Percentiles rank a stretch among this genome's conserved stretches.
Conservation (phyloP, 2,797 vertebrate species). For the Melanotaenia parkinsoni region DNA sequence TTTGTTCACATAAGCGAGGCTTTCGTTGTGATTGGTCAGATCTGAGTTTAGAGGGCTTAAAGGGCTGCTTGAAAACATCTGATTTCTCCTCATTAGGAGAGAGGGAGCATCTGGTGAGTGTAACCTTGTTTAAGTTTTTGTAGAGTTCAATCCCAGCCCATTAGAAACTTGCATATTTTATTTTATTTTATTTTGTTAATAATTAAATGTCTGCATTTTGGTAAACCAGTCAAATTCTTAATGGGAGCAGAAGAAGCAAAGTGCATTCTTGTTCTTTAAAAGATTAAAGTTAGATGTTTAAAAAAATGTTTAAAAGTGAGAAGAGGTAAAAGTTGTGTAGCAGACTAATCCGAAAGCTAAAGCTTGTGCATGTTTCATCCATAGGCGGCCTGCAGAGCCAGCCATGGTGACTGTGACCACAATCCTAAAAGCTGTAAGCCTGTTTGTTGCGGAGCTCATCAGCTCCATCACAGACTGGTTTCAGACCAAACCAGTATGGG, state of each 20-base stretch:
- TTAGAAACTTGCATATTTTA: background rate
- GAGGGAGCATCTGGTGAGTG: slow-evolving; percentile 59
- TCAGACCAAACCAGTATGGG: slow-evolving; percentile 70
- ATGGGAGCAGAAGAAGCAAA: background rate
- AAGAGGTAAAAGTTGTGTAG: background rate
- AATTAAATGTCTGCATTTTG: background rate
- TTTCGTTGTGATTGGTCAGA: slow-evolving; percentile 60
- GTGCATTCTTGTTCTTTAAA: background rate
- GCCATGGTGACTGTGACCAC: slow-evolving; percentile 56
- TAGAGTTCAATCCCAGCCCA: background rate
- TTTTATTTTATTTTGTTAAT: slow-evolving; percentile 3
- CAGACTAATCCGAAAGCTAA: background rate
- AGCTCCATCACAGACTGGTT: slow-evolving; percentile 72
- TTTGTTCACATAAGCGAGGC: slow-evolving; percentile 48
- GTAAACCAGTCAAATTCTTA: slow-evolving; percentile 1
- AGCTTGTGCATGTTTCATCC: slow-evolving; percentile 3
- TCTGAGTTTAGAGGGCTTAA: slow-evolving; percentile 61
- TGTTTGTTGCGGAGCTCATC: slow-evolving; percentile 66
- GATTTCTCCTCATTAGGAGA: slow-evolving; percentile 49
- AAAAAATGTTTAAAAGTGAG: background rate
- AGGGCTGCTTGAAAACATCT: slow-evolving; percentile 51
- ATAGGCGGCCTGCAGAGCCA: slow-evolving; percentile 8
- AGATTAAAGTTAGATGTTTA: background rate
- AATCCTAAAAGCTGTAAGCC: slow-evolving; percentile 54
- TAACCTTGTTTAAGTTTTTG: slow-evolving; percentile 12